Evolutionary conservation across 2,888 invertebrate species (phyloP).

Genomic region (Conus canariensis): DNA sequence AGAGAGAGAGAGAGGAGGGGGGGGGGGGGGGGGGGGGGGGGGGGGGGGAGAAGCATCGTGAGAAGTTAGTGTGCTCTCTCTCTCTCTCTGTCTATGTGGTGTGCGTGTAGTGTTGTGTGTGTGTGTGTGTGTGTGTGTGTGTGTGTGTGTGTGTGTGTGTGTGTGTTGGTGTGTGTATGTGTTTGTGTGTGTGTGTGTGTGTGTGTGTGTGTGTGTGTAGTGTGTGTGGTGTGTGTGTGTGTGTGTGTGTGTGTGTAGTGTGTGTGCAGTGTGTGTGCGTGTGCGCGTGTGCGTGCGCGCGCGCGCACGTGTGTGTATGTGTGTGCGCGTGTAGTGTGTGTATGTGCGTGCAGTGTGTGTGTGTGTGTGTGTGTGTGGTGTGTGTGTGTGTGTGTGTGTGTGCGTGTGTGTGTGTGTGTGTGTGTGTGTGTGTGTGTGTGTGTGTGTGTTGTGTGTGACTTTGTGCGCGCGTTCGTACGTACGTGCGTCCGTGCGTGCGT

Average conservation of each 20-base stretch:
- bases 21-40: no score
- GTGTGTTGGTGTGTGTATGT: no score
- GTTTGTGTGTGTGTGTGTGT: no score
- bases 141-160: no score
- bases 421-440: neutral
- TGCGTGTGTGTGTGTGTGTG: neutral
- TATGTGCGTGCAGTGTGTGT: neutral
- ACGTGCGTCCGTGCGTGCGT: neutral
- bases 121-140: no score
- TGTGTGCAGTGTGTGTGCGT: conserved; percentile 5
- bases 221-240: no score
- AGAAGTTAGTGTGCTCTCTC: no score
- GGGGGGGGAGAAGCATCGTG: no score
- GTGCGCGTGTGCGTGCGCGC: neutral
- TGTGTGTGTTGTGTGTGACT: neutral
- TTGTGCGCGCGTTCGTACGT: neutral
- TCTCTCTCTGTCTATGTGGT: no score
- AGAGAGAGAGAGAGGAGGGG: no score
- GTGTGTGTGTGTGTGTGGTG: neutral
- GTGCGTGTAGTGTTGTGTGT: no score
- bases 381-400: neutral
- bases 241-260: neutral
- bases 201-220: no score
- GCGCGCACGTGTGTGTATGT: neutral
- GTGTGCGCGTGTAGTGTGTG: neutral